These are phyloP conservation scores for Orestias chungarensis DNA, from an alignment of 2,797 vertebrate species.

Conservation along the genomic window DNA sequence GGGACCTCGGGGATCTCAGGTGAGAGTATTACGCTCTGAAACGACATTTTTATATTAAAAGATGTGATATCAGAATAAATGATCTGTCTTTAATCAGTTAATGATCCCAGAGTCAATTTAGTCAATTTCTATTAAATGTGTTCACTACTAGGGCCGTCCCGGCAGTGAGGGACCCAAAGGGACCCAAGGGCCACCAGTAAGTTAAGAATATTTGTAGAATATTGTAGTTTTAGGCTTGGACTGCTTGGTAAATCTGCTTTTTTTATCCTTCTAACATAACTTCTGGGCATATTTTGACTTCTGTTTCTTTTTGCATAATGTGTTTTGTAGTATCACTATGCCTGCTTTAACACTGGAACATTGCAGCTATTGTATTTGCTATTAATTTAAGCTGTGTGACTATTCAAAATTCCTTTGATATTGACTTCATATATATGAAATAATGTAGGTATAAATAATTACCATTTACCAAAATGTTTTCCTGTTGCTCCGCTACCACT, in stretches of 20 bases:
- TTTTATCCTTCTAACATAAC: neutral
- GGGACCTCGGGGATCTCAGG: slow-evolving; percentile 83
- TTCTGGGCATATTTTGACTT: neutral
- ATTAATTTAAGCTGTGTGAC: neutral
- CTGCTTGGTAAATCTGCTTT: neutral
- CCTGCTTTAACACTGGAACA: neutral
- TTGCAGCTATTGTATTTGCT: neutral
- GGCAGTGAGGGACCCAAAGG: slow-evolving; percentile 85
- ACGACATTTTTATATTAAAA: neutral
- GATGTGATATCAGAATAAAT: neutral
- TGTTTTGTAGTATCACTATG: neutral
- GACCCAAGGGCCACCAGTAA: slow-evolving; percentile 80
- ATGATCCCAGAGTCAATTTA: neutral
- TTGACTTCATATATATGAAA: neutral
- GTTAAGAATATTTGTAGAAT: slow-evolving; percentile 38
- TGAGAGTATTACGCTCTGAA: slow-evolving; percentile 50
- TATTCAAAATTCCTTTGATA: neutral
- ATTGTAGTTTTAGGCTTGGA: neutral
- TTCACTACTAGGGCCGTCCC: slow-evolving; percentile 76
- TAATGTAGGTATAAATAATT: neutral
- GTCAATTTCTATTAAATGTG: neutral
- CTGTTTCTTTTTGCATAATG: neutral
- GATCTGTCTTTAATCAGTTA: neutral
- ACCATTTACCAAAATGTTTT: neutral
- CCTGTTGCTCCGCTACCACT: neutral